Evolutionary conservation across 2,113 vertebrate genomes (phyloP), one percentile per base, ranked within the genome.

Genomic region (Cichladusa arquata): DNA sequence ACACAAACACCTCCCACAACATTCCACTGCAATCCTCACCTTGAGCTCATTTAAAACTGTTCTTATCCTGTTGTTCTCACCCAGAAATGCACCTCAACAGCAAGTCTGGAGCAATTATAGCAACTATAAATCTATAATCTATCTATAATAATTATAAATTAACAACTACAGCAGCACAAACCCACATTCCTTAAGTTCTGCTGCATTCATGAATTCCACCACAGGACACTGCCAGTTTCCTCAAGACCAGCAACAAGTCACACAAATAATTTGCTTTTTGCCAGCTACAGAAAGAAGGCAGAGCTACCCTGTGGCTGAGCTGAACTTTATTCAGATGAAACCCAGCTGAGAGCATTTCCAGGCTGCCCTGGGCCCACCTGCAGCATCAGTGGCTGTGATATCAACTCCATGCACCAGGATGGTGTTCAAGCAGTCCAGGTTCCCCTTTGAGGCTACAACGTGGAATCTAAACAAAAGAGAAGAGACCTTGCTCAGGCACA

Each of bases 381-480:
- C 98, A 79, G 98, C 98, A 84, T 99, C 99, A 0, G 98, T 98
- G 58, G 98, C 98, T 3, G 98, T 98, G 91, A 99, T 92, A 78
- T 99, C 99, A 29, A 98, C 98, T n/a, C 97, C 98, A 11, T 99
- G 98, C 58, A 98, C 50, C 17, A 99, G 98, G 91, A 99, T 98
- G 93, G 98, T 98, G 90, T 98, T 99, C 95, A 99, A 93, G 97
- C 99, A 99, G 8, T 99, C 99, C 22, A 99, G 97, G 92, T 99
- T 98, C 88, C 99, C 99, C 95, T 99, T 99, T 4, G 99, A 98
- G 1, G 99, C 99, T 45, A 99, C 98, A 51, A 99, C 97, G 71
- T 99, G 99, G 97, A 99, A 99, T 56, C 99, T 99, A 44, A 50
- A 79, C 71, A 14, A 14, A 34, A 81, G 8, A 71, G 88, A 57